Percentiles rank a stretch among this genome's conserved stretches.
phyloP scores from a whole-genome alignment of 2,797 vertebrate genomes.

The Leuciscus waleckii region DNA sequence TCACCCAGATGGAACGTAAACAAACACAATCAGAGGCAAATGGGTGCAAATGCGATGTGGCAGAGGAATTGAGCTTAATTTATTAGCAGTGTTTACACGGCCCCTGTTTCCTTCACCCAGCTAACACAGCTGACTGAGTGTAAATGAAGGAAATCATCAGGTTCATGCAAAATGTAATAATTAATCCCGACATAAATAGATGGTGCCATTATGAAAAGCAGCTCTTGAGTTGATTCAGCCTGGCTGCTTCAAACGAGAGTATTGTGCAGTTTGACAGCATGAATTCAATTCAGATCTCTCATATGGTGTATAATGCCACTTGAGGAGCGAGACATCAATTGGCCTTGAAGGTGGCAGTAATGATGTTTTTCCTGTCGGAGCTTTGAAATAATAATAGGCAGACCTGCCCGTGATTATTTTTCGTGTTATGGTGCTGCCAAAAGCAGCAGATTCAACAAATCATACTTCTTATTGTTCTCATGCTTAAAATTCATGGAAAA shows the following conservation, averaged over 20 bases:
- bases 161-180: slow-evolving; percentile 77
- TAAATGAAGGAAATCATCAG: slow-evolving; percentile 77
- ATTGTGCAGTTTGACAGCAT: slow-evolving; percentile 55
- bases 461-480: slow-evolving; percentile 19
- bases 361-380: slow-evolving; percentile 46
- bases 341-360: slow-evolving; percentile 60
- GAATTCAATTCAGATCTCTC: slow-evolving; percentile 60
- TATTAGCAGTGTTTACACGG: slow-evolving; percentile 79
- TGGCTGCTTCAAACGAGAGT: slow-evolving; percentile 63
- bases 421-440: slow-evolving; percentile 22
- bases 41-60: slow-evolving; percentile 80
- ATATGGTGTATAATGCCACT: slow-evolving; percentile 39
- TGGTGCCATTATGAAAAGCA: slow-evolving; percentile 72
- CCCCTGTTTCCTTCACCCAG: slow-evolving; percentile 68
- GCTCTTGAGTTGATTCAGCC: slow-evolving; percentile 65
- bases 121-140: slow-evolving; percentile 66
- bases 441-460: slow-evolving; percentile 35
- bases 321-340: slow-evolving; percentile 62
- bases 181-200: slow-evolving; percentile 74
- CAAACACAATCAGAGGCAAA: slow-evolving; percentile 80
- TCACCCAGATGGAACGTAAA: slow-evolving; percentile 73
- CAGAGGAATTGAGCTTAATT: slow-evolving; percentile 79
- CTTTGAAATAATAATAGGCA: slow-evolving; percentile 40
- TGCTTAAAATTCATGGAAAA: slow-evolving; percentile 48
- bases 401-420: slow-evolving; percentile 26